Base-by-base conservation (phyloP, 2,797 vertebrate species). In the Melanotaenia trifasciata region DNA sequence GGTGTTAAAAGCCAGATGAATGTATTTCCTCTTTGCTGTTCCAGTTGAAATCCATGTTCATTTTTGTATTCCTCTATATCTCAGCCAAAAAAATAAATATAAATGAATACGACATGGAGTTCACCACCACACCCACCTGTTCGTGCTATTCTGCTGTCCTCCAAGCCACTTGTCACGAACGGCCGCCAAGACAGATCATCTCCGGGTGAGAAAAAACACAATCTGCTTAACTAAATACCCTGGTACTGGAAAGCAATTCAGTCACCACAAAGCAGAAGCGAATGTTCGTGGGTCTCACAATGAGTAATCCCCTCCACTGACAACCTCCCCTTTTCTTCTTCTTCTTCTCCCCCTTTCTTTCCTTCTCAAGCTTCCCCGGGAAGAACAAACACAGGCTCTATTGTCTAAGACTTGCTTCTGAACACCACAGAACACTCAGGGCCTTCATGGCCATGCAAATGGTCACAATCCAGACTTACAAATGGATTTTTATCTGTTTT, bases 331-430 rank as follows among this genome's bases (percentile, higher is more conserved):
- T 72, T 79, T 87, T 83, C 74, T 88, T 87, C 90, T 57, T 22
- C 33, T 22, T 58, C 50, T 57, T 24, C 32, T 16, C 64, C 80
- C 76, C 57, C 74, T 63, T 83, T 71, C 78, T 77, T 78, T 74
- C 81, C 73, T 91, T 80, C 82, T 92, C 85, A 91, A 91, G 90
- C 90, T 93, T 93, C 89, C 93, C 79, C 88, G 85, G 90, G 89
- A 94, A 94, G 93, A 95, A 91, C 75, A 95, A 95, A 98, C 97
- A 99, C 95, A 95, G 94, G 90, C 87, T 84, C 94, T 95, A 96
- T 98, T 99, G 97, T 99, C 91, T 78, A 72, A 85, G 90, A 88
- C 87, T 90, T 92, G 85, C 92, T 94, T 94, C 93, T 94, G 85
- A 95, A 84, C 84, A 74, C 88, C 90, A 90, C 93, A 90, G 94